Percentiles rank a stretch among this genome's conserved stretches.
Evolutionary conservation across 2,888 invertebrate genomes (phyloP).

Genomic region (Lasioglossum villosulum): DNA sequence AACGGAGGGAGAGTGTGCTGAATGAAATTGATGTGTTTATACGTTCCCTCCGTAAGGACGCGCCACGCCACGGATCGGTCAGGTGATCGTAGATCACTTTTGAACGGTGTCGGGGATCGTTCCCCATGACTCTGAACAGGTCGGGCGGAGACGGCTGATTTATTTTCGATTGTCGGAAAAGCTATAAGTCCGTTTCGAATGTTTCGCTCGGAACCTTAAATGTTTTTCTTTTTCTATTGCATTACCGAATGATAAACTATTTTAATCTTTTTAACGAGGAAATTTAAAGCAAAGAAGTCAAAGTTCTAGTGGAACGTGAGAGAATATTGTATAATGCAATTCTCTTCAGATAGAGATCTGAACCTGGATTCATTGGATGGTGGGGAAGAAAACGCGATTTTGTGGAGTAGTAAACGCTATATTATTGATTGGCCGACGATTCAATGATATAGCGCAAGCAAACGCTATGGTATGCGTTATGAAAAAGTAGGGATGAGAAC

Average conservation of each 20-base stretch:
- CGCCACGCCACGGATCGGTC: background rate
- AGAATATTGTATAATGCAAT: background rate
- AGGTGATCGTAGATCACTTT: background rate
- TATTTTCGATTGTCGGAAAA: background rate
- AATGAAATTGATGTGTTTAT: background rate
- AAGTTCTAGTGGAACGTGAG: background rate
- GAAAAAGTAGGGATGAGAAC: no score
- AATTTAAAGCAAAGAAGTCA: background rate
- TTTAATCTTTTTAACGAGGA: background rate
- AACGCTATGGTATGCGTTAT: no score
- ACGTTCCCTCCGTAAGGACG: background rate
- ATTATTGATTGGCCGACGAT: no score
- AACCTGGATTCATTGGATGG: background rate
- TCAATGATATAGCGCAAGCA: no score
- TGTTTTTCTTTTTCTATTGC: no score
- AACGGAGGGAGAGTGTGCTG: constrained; percentile 1
- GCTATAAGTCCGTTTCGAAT: background rate
- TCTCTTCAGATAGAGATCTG: background rate
- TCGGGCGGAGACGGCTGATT: background rate
- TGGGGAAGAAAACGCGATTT: no score
- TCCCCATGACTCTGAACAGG: background rate
- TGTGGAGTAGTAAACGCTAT: no score
- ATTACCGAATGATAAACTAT: background rate
- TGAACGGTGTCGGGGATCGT: background rate
- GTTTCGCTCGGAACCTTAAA: background rate